A percentile compares a stretch with the other conserved stretches of the same genome.
Conservation (phyloP, 2,888 invertebrate genomes). For the Cotesia congregata region DNA sequence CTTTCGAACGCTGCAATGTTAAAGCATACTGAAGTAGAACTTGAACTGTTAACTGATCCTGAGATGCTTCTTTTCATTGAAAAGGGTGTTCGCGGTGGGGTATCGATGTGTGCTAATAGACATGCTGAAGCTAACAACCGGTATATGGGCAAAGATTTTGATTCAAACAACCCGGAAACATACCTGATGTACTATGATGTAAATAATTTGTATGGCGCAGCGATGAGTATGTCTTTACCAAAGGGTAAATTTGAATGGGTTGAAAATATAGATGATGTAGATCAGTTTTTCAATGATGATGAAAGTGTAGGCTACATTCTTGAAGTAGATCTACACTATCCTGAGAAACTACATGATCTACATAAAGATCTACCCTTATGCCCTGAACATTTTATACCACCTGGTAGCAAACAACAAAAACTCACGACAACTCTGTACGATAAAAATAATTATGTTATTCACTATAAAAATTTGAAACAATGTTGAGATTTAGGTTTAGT, state of each 20-base stretch:
- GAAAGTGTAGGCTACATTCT: not conserved
- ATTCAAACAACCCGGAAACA: not conserved
- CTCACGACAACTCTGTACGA: too few species aligned
- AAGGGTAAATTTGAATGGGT: not conserved
- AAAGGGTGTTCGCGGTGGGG: too few species aligned
- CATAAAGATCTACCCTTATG: too few species aligned
- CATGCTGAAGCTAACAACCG: too few species aligned
- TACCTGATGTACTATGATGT: not conserved
- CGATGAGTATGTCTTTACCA: not conserved
- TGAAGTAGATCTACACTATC: not conserved
- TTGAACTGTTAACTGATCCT: constrained; percentile 19
- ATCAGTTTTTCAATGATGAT: not conserved
- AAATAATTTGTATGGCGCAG: not conserved
- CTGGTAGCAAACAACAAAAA: too few species aligned
- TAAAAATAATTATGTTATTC: too few species aligned
- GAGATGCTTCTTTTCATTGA: constrained; percentile 40
- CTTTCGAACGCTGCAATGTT: constrained; percentile 45
- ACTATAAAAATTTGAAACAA: too few species aligned
- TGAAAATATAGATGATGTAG: not conserved
- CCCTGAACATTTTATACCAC: too few species aligned
- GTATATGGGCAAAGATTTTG: not conserved
- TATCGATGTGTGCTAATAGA: too few species aligned
- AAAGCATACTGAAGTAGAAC: constrained; percentile 40
- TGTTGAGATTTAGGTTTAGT: too few species aligned
- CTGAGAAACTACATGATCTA: not conserved